phyloP scores from a whole-genome alignment of 2,888 invertebrate species.

The Aphodius sticticus region DNA sequence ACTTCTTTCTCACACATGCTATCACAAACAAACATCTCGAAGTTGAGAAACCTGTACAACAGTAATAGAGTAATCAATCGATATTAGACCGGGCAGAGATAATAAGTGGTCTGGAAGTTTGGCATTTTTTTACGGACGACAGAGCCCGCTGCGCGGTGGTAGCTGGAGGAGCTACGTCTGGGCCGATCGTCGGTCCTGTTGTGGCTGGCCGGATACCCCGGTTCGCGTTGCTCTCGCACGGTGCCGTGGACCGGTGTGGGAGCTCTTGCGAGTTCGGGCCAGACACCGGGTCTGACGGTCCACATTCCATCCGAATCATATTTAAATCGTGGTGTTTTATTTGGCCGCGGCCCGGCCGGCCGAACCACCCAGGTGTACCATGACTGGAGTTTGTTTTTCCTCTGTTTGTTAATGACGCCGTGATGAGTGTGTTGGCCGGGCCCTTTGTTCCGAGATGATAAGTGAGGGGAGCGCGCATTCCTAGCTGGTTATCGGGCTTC shows the following conservation, averaged over 20 bases:
- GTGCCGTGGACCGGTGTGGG: constrained; percentile 46
- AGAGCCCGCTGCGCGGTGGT: not conserved
- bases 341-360: constrained; percentile 38
- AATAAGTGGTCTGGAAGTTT: not conserved
- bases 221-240: constrained; percentile 44
- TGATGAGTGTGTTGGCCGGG: constrained; percentile 58
- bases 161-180: not conserved
- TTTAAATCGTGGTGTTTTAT: constrained; percentile 52
- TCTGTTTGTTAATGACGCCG: constrained; percentile 61
- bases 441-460: constrained; percentile 50
- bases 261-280: constrained; percentile 43
- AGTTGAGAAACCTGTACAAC: not conserved
- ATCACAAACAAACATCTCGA: not conserved
- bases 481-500: constrained; percentile 57
- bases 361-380: constrained; percentile 60
- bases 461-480: constrained; percentile 50
- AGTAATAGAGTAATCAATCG: constrained; percentile 4
- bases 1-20: not conserved
- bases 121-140: not conserved
- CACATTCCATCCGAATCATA: constrained; percentile 56
- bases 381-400: constrained; percentile 59
- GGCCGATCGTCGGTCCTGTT: not conserved
- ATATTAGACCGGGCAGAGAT: not conserved
- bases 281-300: constrained; percentile 58
- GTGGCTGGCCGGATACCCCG: constrained; percentile 5